Base-by-base conservation (phyloP, 2,888 invertebrate genomes). In the Drosophila subsilvestris region DNA sequence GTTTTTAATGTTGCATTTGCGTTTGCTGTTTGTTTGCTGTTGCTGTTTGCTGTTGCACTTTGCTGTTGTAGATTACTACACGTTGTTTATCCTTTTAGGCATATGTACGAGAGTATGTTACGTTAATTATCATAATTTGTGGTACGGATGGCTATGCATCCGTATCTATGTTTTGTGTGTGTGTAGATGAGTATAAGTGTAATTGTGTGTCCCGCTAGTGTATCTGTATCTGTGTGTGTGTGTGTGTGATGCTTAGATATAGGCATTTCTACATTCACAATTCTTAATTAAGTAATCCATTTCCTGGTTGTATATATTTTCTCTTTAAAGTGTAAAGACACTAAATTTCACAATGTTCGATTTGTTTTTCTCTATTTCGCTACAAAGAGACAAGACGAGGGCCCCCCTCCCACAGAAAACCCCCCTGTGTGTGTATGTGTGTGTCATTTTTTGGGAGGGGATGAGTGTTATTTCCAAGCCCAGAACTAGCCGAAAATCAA, bases 311-410 rank as follows among this genome's bases (percentile, higher is more conserved):
- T 60, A 67, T 70, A 56, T 61, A 62, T 68, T 71, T 48, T 53
- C 73, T 82, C 84, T 87, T 88, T 87, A 85, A 88, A 88, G 89
- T 89, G 86, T 89, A 88, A 90, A 89, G 89, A 90, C 90, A 90
- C 89, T 90, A 88, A 90, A 88, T 90, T 90, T 90, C 89, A 90
- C 89, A 90, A 89, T 89, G 82, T 84, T 86, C 76, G 85, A 79
- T 83, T 79, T 62, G 66, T 44, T 63, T 71, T 44, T 60, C 53
- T 63, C 57, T 77, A 75, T 50, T 60, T 61, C 7, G 59, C 78
- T 79, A 76, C 74, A 76, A 71, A 74, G 61, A 51, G 56, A 42
- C 61, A 60, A 75, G 37, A 37, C 7, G 37, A 25, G 5, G 25
- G 4, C 25, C 57, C 66, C 53, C 55, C 48, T 45, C 22, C 47